These are phyloP conservation scores for Microtus montanus DNA, from an alignment of 2,113 vertebrate genomes.

Conservation along the genomic window DNA sequence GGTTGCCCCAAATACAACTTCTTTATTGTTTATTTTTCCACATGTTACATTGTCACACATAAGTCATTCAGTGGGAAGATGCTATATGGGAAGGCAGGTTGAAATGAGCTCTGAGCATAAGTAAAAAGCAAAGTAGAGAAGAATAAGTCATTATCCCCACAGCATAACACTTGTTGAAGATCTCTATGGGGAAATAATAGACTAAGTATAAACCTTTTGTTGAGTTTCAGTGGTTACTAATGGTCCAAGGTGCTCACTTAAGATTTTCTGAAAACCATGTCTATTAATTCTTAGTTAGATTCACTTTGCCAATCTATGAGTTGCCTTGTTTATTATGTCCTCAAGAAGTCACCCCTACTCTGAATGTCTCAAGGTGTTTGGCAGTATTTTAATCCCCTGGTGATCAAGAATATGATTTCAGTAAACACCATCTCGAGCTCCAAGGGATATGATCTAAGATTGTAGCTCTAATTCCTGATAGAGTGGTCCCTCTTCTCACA, in stretches of 20 bases:
- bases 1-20: background rate
- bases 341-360: background rate
- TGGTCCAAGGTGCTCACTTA: background rate
- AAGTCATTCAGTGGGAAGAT: background rate
- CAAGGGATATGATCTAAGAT: background rate
- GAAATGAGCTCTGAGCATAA: background rate
- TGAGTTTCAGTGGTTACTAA: background rate
- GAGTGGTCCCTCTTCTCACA: background rate
- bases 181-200: background rate
- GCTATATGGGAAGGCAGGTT: background rate
- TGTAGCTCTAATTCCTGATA: background rate
- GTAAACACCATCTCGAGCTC: background rate
- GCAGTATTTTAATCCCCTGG: background rate
- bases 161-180: background rate
- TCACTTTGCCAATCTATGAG: background rate
- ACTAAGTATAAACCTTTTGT: no score
- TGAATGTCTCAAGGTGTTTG: background rate
- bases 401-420: background rate
- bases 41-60: background rate
- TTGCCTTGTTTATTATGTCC: background rate
- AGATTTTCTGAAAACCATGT: background rate
- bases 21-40: background rate
- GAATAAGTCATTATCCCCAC: no score
- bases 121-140: background rate
- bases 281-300: conserved; percentile 1